These are phyloP conservation scores for Calidris pugnax DNA, from an alignment of 2,113 vertebrate genomes.

Conservation along the genomic window DNA sequence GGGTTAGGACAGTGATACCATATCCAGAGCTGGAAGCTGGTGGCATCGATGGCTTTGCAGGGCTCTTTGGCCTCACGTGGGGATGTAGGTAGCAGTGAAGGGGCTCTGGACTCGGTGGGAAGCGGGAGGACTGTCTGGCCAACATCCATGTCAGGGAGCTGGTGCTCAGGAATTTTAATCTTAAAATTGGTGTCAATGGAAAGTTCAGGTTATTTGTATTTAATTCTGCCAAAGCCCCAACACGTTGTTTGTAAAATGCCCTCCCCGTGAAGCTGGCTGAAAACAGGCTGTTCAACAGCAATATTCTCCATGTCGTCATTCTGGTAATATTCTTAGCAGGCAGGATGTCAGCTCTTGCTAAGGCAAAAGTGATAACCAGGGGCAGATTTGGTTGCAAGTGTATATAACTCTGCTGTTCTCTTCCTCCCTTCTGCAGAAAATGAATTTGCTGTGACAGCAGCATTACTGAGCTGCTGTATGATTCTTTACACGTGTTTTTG, in stretches of 20 bases:
- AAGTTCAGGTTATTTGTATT: neutral
- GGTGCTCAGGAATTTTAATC: neutral
- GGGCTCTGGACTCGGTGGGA: neutral
- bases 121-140: neutral
- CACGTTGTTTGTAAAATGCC: neutral
- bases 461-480: neutral
- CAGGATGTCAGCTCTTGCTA: slow-evolving; percentile 15
- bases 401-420: slow-evolving; percentile 3
- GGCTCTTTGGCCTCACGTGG: neutral
- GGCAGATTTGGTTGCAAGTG: slow-evolving; percentile 18
- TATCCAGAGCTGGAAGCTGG: neutral
- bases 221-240: neutral
- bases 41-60: neutral
- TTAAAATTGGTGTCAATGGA: neutral
- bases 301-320: neutral
- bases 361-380: slow-evolving; percentile 23
- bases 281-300: neutral
- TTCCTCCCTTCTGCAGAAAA: slow-evolving; percentile 3
- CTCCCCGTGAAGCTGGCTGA: neutral
- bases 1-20: neutral
- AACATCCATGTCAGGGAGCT: neutral
- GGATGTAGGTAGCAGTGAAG: fast-evolving
- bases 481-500: slow-evolving; percentile 1
- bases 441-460: slow-evolving; percentile 51
- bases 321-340: slow-evolving; percentile 8